These are phyloP conservation scores for Myrmecophaga tridactyla DNA, from an alignment of 2,113 vertebrate species.

Conservation along the genomic window DNA sequence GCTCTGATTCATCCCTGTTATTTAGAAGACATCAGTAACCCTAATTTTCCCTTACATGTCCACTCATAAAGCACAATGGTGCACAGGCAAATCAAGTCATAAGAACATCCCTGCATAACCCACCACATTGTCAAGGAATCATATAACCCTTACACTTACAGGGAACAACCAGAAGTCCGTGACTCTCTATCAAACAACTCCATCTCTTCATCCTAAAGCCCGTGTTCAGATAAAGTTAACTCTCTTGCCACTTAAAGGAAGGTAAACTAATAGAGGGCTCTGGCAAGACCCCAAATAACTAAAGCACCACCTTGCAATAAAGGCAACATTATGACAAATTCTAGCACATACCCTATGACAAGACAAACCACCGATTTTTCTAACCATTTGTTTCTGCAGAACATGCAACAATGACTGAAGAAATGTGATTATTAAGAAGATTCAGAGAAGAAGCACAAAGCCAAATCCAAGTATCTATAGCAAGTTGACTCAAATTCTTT, in stretches of 20 bases:
- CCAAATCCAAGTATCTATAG: background rate
- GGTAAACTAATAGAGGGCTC: background rate
- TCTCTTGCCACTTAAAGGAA: background rate
- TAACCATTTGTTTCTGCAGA: conserved; percentile 7
- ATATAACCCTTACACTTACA: background rate
- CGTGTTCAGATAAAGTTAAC: background rate
- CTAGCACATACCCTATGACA: background rate
- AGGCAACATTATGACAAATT: background rate
- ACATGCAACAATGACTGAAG: background rate
- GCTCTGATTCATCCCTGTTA: background rate
- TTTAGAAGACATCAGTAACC: background rate
- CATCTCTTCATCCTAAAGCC: background rate
- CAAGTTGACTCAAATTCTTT: background rate
- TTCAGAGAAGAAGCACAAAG: background rate
- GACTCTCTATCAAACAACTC: background rate
- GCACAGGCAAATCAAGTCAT: background rate
- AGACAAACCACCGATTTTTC: background rate
- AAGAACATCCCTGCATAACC: background rate
- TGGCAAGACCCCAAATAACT: background rate
- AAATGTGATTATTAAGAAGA: background rate
- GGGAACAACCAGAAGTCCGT: background rate
- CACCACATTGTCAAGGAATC: background rate
- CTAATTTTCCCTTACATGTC: background rate
- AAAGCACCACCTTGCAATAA: background rate
- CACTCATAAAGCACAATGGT: background rate